phyloP scores from a whole-genome alignment of 2,888 invertebrate species.

The Eudemis profundana region DNA sequence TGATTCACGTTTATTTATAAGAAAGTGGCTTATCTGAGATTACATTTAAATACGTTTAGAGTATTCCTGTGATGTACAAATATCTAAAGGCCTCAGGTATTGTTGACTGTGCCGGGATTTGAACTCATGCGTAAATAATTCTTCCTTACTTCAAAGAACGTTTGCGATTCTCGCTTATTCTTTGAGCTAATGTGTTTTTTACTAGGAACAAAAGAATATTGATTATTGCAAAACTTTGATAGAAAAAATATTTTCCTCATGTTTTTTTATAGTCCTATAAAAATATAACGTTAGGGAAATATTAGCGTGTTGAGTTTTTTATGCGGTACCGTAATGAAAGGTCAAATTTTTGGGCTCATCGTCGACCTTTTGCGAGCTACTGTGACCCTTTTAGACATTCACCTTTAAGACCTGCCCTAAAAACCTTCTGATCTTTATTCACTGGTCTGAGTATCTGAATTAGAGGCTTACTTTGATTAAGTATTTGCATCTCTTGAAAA shows the following conservation, averaged over 20 bases:
- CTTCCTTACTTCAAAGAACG: conserved; percentile 33
- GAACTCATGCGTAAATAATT: conserved; percentile 32
- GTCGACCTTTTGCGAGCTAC: conserved; percentile 5
- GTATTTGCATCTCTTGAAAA: conserved; percentile 1
- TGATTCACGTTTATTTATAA: not conserved
- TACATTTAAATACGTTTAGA: not conserved
- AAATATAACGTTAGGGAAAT: not conserved
- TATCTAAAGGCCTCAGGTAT: conserved; percentile 7
- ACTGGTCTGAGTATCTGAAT: not conserved
- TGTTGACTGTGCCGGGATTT: conserved; percentile 9
- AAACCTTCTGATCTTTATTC: conserved; percentile 12
- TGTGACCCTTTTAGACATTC: conserved; percentile 17
- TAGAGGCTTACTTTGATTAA: conserved; percentile 1
- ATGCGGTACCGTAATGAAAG: conserved; percentile 4
- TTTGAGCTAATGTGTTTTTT: conserved; percentile 16
- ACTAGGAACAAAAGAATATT: conserved; percentile 13
- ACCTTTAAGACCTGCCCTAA: conserved; percentile 4
- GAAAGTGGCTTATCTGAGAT: not conserved
- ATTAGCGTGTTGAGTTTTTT: not conserved
- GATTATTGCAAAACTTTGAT: not conserved
- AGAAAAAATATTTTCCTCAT: not conserved
- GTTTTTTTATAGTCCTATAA: not conserved
- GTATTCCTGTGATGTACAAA: conserved; percentile 5
- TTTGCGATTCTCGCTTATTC: conserved; percentile 14
- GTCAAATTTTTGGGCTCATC: conserved; percentile 1